phyloP scores from a whole-genome alignment of 2,888 invertebrate species.

The Xestia c-nigrum region DNA sequence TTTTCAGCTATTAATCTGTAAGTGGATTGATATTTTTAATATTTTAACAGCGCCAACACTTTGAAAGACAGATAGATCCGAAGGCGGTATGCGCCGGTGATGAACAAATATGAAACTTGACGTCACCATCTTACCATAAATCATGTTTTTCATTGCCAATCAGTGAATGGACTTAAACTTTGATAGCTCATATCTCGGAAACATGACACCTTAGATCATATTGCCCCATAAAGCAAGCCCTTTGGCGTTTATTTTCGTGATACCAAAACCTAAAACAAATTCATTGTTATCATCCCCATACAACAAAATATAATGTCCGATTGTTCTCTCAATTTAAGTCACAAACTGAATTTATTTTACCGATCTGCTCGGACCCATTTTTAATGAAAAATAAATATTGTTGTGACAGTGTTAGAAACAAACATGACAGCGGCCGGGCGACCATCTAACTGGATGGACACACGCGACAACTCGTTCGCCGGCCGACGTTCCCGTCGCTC shows the following conservation, averaged over 20 bases:
- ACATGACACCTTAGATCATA: no score
- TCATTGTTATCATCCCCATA: neutral
- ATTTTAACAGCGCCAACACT: neutral
- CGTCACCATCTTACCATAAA: neutral
- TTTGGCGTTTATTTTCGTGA: neutral
- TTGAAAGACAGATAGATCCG: neutral
- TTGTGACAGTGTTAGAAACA: conserved; percentile 46
- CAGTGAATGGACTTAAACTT: no score
- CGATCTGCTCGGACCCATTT: neutral
- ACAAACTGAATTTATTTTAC: neutral
- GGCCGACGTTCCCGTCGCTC: conserved; percentile 96
- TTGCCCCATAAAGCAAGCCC: no score
- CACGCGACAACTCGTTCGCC: conserved; percentile 90
- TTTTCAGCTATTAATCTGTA: neutral
- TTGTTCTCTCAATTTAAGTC: neutral
- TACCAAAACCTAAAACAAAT: neutral
- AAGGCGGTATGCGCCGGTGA: neutral
- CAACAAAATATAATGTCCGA: neutral
- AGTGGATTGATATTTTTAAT: neutral
- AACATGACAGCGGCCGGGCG: conserved; percentile 92
- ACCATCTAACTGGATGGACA: conserved; percentile 96
- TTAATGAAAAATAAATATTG: neutral
- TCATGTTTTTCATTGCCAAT: no score
- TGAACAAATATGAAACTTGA: neutral
- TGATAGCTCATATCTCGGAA: no score